A percentile compares a stretch with the other conserved stretches of the same genome.
phyloP scores from a whole-genome alignment of 2,113 vertebrate genomes.

The Thamnophis sirtalis region DNA sequence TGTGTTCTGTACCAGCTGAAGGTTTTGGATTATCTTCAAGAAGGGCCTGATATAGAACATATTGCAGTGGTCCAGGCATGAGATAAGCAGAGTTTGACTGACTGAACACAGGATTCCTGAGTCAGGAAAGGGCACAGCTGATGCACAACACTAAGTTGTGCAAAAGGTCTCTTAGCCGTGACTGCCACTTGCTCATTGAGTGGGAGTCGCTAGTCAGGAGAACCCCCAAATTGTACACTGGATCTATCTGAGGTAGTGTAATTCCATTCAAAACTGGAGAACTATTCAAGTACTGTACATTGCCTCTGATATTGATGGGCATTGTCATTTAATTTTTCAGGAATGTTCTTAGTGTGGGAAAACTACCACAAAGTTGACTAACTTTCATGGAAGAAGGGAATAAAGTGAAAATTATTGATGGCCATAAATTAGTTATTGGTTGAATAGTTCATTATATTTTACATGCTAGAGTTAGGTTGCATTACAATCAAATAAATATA shows the following conservation, averaged over 20 bases:
- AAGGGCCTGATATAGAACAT: no score
- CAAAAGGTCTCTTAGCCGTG: not conserved
- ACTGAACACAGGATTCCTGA: not conserved
- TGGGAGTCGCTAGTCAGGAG: not conserved
- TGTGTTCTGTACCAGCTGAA: no score
- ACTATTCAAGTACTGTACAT: not conserved
- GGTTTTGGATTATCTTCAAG: no score
- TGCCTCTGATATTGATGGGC: not conserved
- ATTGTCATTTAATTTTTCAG: not conserved
- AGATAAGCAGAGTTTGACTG: not conserved
- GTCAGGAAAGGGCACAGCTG: not conserved
- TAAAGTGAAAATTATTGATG: not conserved
- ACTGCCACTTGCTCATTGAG: not conserved
- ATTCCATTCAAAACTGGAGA: not conserved
- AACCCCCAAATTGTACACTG: not conserved
- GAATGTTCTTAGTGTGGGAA: not conserved
- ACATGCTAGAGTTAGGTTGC: not conserved
- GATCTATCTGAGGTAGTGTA: not conserved
- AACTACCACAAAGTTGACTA: not conserved
- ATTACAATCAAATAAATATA: not conserved
- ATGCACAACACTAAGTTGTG: not conserved
- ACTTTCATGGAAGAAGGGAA: not conserved
- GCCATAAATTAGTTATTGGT: not conserved
- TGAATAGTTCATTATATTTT: not conserved
- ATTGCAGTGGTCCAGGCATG: no score